These are phyloP conservation scores for Heterodera filipjevi DNA, from an alignment of 2,888 invertebrate species.

Conservation along the genomic window DNA sequence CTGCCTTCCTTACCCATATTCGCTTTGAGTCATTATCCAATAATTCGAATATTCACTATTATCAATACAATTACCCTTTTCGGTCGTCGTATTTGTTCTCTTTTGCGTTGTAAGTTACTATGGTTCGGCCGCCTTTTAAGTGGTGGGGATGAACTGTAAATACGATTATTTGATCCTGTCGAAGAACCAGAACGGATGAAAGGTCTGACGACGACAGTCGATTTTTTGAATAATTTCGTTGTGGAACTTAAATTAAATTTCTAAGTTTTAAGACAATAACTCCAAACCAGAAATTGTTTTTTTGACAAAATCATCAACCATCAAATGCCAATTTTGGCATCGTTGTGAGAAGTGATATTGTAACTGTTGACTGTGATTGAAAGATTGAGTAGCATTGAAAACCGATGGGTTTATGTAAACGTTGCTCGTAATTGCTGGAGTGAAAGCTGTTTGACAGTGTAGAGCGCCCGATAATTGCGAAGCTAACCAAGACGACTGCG, in stretches of 20 bases:
- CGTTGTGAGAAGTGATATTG: background rate
- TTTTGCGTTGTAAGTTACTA: background rate
- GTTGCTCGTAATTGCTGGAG: slow-evolving; percentile 10
- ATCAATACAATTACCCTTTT: background rate
- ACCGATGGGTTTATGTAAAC: slow-evolving; percentile 25
- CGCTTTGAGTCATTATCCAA: no score
- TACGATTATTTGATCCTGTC: background rate
- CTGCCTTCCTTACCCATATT: no score
- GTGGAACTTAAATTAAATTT: background rate
- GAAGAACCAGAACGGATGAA: background rate
- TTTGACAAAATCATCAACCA: slow-evolving; percentile 37
- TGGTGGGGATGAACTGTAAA: background rate
- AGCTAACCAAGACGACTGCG: background rate
- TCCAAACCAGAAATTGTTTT: slow-evolving; percentile 30
- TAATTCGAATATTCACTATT: no score
- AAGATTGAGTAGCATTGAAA: background rate
- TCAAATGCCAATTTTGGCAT: slow-evolving; percentile 28
- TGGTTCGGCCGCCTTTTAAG: background rate
- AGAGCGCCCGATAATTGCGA: background rate
- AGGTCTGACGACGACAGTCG: background rate
- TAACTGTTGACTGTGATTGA: background rate
- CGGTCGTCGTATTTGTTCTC: background rate
- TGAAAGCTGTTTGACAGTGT: background rate
- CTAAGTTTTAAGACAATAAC: background rate
- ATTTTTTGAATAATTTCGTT: background rate